phyloP scores from a whole-genome alignment of 2,888 invertebrate genomes.

The Sphecodes monilicornis region DNA sequence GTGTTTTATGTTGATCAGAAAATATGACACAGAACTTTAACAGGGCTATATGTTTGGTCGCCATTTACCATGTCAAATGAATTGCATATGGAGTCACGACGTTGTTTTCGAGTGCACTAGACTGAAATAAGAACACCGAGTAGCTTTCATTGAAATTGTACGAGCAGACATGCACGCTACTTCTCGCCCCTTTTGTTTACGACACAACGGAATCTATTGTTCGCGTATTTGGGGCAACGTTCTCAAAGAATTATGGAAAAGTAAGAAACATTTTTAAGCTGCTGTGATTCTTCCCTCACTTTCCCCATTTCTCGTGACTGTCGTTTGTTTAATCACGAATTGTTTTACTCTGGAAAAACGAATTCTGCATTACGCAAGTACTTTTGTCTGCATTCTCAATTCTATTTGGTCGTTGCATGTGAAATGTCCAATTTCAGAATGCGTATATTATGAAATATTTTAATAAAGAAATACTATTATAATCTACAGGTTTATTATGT shows the following conservation, averaged over 20 bases:
- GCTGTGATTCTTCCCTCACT: not conserved
- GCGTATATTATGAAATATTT: too few relatives aligned
- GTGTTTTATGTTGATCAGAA: too few relatives aligned
- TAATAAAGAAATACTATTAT: too few relatives aligned
- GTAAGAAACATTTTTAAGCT: conserved; percentile 8
- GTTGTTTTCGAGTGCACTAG: not conserved
- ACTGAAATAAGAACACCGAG: conserved; percentile 4
- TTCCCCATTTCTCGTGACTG: not conserved
- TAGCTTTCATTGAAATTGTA: conserved; percentile 1
- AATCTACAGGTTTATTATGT: too few relatives aligned
- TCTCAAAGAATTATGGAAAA: conserved; percentile 13
- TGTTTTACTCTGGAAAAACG: not conserved
- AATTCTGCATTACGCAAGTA: not conserved
- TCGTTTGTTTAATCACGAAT: not conserved
- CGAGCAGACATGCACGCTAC: not conserved
- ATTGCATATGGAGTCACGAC: not conserved
- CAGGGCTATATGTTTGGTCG: too few relatives aligned
- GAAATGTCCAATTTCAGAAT: too few relatives aligned
- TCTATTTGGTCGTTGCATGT: too few relatives aligned
- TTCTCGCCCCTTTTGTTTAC: conserved; percentile 16
- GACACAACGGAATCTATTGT: conserved; percentile 36
- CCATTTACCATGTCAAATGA: not conserved
- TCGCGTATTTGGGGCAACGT: conserved; percentile 25
- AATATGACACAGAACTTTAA: too few relatives aligned
- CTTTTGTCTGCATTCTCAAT: too few relatives aligned